Conservation (phyloP, 2,797 vertebrate species). For the Sebastes reedi region DNA sequence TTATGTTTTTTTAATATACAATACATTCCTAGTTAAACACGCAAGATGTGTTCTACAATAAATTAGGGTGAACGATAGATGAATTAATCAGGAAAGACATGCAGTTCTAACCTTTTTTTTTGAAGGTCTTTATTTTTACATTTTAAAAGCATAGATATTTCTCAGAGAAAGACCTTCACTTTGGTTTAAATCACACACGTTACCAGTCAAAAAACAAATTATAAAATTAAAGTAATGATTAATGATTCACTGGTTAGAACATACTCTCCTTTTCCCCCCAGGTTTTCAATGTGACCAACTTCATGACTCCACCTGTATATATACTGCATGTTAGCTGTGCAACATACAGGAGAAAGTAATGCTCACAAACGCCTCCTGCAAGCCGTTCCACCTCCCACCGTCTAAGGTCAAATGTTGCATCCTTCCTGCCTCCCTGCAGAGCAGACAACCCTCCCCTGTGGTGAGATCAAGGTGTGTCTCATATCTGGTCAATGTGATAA, state of each 20-base stretch:
- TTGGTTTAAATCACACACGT: not conserved
- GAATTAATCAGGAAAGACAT: not conserved
- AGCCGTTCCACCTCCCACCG: not conserved
- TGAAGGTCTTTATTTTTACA: not conserved
- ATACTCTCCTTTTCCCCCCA: not conserved
- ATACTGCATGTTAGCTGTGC: not conserved
- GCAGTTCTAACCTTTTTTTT: not conserved
- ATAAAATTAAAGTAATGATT: not conserved
- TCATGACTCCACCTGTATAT: not conserved
- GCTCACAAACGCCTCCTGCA: not conserved
- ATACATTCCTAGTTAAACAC: not conserved
- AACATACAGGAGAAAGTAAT: not conserved
- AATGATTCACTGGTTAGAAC: not conserved
- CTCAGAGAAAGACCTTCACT: not conserved
- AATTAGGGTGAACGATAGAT: not conserved
- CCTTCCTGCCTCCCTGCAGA: conserved; percentile 16
- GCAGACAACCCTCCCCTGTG: conserved; percentile 16
- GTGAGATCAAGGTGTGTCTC: conserved; percentile 19
- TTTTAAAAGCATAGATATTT: not conserved
- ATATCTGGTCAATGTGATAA: conserved; percentile 13
- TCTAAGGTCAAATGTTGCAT: conserved; percentile 16
- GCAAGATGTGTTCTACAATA: not conserved
- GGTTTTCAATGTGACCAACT: not conserved
- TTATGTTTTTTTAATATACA: not conserved
- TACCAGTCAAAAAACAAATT: not conserved